Conservation (phyloP, 2,888 invertebrate species). For the Luperina nickerlii region DNA sequence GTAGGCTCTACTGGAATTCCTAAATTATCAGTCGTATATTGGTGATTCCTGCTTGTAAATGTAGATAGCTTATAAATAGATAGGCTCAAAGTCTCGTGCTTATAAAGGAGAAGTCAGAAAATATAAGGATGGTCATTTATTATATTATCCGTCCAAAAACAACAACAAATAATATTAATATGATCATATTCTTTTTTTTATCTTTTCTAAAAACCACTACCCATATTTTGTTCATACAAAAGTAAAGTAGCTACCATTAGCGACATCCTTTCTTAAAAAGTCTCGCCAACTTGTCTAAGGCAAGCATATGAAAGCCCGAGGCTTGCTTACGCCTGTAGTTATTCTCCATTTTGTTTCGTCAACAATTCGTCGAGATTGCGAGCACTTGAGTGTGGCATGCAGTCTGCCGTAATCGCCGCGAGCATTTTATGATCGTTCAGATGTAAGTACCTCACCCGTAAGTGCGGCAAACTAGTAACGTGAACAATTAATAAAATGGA, state of each 20-base stretch:
- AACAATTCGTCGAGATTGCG: slow-evolving; percentile 67
- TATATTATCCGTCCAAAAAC: slow-evolving; percentile 7
- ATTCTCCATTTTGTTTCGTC: slow-evolving; percentile 62
- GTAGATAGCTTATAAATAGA: background rate
- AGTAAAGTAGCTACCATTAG: slow-evolving; percentile 12
- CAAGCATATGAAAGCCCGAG: slow-evolving; percentile 58
- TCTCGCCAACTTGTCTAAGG: slow-evolving; percentile 43
- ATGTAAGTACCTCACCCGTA: no score
- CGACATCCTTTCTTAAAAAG: slow-evolving; percentile 31
- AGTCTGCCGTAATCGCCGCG: slow-evolving; percentile 62
- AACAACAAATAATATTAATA: no score
- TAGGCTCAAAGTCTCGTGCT: background rate
- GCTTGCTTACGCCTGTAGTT: slow-evolving; percentile 50
- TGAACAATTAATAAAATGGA: no score
- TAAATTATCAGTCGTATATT: slow-evolving; percentile 6
- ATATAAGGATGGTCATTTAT: background rate
- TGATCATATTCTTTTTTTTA: background rate
- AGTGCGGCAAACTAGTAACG: no score
- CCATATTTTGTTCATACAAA: background rate
- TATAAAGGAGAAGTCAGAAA: background rate
- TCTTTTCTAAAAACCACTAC: background rate
- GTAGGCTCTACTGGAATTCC: slow-evolving; percentile 14
- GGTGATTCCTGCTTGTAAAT: background rate
- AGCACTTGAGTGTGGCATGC: slow-evolving; percentile 64
- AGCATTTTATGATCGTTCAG: slow-evolving; percentile 32